Evolutionary conservation across 1,140 invertebrate species (phyloP).

Genomic region (Aethina tumida): DNA sequence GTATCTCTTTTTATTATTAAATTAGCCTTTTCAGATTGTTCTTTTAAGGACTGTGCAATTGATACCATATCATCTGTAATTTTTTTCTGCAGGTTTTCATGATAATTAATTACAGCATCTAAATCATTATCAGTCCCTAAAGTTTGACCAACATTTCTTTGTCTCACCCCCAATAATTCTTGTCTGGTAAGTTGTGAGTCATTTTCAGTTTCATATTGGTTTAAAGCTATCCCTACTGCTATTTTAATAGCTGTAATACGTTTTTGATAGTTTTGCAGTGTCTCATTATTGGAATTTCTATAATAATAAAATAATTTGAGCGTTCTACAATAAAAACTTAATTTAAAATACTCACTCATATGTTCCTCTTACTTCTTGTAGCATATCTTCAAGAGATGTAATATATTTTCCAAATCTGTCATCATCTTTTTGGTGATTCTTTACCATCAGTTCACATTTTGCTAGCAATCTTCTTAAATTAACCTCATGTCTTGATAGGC

Average conservation of each 20-base stretch:
- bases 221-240: conserved; percentile 17
- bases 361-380: conserved; percentile 50
- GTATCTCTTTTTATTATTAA: conserved; percentile 80
- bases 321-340: neutral
- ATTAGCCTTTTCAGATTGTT: conserved; percentile 76
- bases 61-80: conserved; percentile 86
- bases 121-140: conserved; percentile 49
- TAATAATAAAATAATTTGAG: conserved; percentile 5
- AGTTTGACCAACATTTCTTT: conserved; percentile 20
- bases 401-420: conserved; percentile 65
- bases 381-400: conserved; percentile 55
- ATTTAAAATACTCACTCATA: conserved; percentile 42
- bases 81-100: conserved; percentile 81
- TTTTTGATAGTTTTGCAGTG: conserved; percentile 19
- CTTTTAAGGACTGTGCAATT: conserved; percentile 79
- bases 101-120: conserved; percentile 72
- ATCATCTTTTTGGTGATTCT: conserved; percentile 52
- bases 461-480: conserved; percentile 55
- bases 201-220: conserved; percentile 22
- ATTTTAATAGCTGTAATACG: conserved; percentile 20
- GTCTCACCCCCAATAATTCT: conserved; percentile 23
- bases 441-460: conserved; percentile 64
- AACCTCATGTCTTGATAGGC: conserved; percentile 54
- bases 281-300: conserved; percentile 19
- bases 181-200: conserved; percentile 19